Base-by-base conservation (phyloP, 2,113 vertebrate genomes). In the Pantherophis guttatus region DNA sequence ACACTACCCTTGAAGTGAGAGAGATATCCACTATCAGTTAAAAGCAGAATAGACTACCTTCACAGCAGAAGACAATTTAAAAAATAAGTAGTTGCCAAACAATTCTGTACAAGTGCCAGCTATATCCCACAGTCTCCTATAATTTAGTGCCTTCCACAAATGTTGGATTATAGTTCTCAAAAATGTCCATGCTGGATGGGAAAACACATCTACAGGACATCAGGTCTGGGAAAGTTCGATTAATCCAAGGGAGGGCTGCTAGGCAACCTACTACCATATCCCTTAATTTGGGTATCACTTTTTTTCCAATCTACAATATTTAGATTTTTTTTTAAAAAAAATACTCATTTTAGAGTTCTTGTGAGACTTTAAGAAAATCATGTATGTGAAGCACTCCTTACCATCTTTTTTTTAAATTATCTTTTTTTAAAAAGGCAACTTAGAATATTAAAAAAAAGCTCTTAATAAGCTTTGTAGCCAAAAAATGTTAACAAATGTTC, bases 1-100 rank as follows among this genome's bases (percentile, higher is more conserved):
- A 93, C 91, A 92, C 95, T 95, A 85, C 91, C 88, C 81, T 86
- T 95, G 93, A 91, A 93, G 15, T 33, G 15, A 48, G 26, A n/a
- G 11, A 58, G 44, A 13, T 39, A 81, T 17, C 65, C 23, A 48
- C 13, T 29, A 24, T 70, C 50, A 54, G 39, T 92, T 53, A 7
- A 13, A 62, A 92, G 10, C 58, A 7, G 86, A 65, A 13, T 17
- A 53, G 21, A 21, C 52, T 86, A 88, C 8, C 48, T 53, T 29
- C 57, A 48, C 17, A 54, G n/a, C 39, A 87, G 59, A 21, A 24
- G 8, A 87, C 17, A 59, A 59, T 10, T 81, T n/a, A 62, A 65
- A 26, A 70, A 54, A 88, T 24, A 19, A 52, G 6, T 53, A 33
- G 58, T 44, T 19, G 54, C 86, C 55, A 24, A 23, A 54, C 55